Conservation (phyloP, 2,113 vertebrate species). For the Thermophis baileyi region DNA sequence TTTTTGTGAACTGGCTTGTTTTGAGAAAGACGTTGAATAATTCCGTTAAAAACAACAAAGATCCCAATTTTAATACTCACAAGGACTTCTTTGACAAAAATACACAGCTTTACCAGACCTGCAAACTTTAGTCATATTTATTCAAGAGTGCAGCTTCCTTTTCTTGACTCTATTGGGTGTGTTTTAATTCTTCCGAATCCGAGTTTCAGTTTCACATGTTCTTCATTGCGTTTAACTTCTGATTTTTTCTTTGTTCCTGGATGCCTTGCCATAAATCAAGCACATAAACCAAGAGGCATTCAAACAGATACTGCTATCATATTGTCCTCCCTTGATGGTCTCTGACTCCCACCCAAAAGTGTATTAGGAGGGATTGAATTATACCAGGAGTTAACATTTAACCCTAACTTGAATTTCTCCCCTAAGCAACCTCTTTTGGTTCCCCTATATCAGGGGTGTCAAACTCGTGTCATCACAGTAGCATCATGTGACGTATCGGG, state of each 20-base stretch:
- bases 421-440: neutral
- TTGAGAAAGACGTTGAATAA: neutral
- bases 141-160: neutral
- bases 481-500: too few relatives aligned
- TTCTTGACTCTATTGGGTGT: neutral
- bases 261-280: neutral
- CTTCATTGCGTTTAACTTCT: neutral
- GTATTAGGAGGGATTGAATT: neutral
- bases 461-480: too few relatives aligned
- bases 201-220: neutral
- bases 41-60: neutral
- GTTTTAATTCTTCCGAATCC: neutral
- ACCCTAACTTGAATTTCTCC: neutral
- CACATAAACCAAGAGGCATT: neutral
- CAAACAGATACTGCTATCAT: neutral
- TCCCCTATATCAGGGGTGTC: neutral
- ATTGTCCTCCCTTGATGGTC: neutral
- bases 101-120: neutral
- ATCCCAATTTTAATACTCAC: neutral
- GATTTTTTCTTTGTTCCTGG: neutral
- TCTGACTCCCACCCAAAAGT: neutral
- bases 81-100: neutral
- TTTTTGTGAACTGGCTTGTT: neutral
- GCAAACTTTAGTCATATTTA: neutral
- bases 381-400: neutral